These are phyloP conservation scores for Eristalis arbustorum DNA, from an alignment of 2,888 invertebrate genomes.

Conservation along the genomic window DNA sequence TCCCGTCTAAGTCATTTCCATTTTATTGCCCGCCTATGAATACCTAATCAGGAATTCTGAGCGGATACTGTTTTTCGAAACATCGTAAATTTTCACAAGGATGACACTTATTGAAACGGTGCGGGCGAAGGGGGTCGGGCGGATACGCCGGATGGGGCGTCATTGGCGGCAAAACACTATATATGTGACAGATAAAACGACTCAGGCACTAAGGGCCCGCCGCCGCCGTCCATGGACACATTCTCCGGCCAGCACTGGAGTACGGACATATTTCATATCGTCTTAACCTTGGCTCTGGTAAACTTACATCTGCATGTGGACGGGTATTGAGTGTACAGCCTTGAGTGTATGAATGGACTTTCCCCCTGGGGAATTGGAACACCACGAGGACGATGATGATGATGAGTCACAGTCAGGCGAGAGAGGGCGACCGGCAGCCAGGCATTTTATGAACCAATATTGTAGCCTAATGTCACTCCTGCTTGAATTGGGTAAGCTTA, in stretches of 20 bases:
- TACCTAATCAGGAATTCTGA: slow-evolving; percentile 56
- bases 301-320: slow-evolving; percentile 17
- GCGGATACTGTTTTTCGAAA: slow-evolving; percentile 51
- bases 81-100: slow-evolving; percentile 56
- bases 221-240: slow-evolving; percentile 34
- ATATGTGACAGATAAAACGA: slow-evolving; percentile 61
- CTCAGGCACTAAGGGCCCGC: slow-evolving; percentile 49
- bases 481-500: slow-evolving; percentile 44
- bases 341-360: slow-evolving; percentile 23
- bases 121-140: background rate
- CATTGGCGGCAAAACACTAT: slow-evolving; percentile 46
- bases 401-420: slow-evolving; percentile 33
- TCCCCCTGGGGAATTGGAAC: slow-evolving; percentile 14
- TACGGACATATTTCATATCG: slow-evolving; percentile 33
- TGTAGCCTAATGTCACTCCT: slow-evolving; percentile 38
- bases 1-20: slow-evolving; percentile 39
- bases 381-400: slow-evolving; percentile 43
- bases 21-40: slow-evolving; percentile 42
- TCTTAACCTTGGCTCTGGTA: slow-evolving; percentile 29
- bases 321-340: slow-evolving; percentile 23
- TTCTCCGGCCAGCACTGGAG: slow-evolving; percentile 17
- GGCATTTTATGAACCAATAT: slow-evolving; percentile 56
- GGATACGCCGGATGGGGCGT: slow-evolving; percentile 4
- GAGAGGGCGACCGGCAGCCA: background rate
- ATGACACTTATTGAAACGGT: slow-evolving; percentile 34